Evolutionary conservation across 1,140 invertebrate species (phyloP).

Genomic region (Zeugodacus cucurbitae): DNA sequence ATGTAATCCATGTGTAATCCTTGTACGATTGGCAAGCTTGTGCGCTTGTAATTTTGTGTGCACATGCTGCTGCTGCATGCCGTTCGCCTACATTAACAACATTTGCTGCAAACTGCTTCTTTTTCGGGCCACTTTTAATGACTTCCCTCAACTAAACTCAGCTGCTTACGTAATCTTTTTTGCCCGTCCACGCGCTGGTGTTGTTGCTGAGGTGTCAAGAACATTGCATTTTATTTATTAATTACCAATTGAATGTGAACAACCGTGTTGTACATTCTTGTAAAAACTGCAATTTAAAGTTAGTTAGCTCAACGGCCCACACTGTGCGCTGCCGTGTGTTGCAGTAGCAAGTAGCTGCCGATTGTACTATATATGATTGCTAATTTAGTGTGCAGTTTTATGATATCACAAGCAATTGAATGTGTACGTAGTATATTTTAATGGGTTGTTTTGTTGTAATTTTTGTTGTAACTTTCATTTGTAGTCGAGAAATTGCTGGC

Average conservation of each 20-base stretch:
- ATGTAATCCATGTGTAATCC: not conserved
- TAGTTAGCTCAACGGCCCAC: not conserved
- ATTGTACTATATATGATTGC: not conserved
- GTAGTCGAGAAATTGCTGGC: no score
- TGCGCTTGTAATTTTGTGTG: not conserved
- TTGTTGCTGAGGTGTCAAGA: not conserved
- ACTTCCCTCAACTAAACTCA: no score
- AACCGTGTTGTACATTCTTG: constrained; percentile 21
- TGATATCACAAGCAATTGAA: not conserved
- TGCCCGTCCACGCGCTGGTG: not conserved
- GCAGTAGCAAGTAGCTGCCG: not conserved
- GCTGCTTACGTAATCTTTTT: no score
- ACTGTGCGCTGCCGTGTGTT: not conserved
- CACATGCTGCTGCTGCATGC: not conserved
- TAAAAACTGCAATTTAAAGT: constrained; percentile 25
- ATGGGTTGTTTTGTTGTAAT: no score
- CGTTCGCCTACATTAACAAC: not conserved
- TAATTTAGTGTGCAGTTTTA: not conserved
- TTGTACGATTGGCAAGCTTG: not conserved
- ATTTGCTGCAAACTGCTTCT: not conserved
- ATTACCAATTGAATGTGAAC: constrained; percentile 32
- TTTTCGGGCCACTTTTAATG: no score
- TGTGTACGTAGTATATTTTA: not conserved
- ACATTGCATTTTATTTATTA: constrained; percentile 29
- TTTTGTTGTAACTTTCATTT: no score